These are phyloP conservation scores for Anthopleura sola DNA, from an alignment of 64 coral and sea anemone species.

Conservation along the genomic window DNA sequence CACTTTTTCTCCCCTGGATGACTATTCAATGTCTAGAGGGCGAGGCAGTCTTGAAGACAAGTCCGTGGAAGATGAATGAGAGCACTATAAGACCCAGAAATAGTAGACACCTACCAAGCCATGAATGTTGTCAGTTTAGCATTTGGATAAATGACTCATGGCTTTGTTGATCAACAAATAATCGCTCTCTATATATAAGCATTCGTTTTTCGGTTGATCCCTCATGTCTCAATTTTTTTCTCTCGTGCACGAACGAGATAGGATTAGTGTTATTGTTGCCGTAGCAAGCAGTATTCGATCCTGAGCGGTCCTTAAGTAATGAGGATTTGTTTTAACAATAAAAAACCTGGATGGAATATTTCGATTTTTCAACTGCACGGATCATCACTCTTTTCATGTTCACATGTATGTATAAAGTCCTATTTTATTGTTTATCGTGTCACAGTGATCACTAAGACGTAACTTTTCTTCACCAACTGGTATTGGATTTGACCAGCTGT, in stretches of 20 bases:
- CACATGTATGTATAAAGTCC: no score
- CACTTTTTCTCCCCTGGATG: not conserved
- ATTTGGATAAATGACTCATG: not conserved
- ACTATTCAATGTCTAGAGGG: not conserved
- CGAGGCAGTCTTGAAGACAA: not conserved
- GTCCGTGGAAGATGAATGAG: not conserved
- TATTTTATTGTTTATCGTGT: no score
- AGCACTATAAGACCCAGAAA: not conserved
- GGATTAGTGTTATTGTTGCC: no score
- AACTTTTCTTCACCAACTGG: no score
- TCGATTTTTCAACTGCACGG: not conserved
- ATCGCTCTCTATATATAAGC: not conserved
- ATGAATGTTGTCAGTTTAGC: not conserved
- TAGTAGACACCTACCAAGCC: not conserved
- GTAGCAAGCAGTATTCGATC: no score
- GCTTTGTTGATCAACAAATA: not conserved
- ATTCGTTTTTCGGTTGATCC: no score
- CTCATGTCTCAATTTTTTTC: no score
- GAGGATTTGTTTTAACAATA: no score
- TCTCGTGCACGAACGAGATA: no score
- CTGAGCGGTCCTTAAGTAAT: no score
- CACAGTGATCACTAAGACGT: no score
- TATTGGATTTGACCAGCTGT: no score
- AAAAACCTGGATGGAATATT: not conserved
- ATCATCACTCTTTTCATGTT: not conserved